Percentiles rank a stretch among this genome's conserved stretches.
These are phyloP conservation scores for Leptinotarsa undecemlineata DNA, from an alignment of 1,140 invertebrate species.

Conservation along the genomic window DNA sequence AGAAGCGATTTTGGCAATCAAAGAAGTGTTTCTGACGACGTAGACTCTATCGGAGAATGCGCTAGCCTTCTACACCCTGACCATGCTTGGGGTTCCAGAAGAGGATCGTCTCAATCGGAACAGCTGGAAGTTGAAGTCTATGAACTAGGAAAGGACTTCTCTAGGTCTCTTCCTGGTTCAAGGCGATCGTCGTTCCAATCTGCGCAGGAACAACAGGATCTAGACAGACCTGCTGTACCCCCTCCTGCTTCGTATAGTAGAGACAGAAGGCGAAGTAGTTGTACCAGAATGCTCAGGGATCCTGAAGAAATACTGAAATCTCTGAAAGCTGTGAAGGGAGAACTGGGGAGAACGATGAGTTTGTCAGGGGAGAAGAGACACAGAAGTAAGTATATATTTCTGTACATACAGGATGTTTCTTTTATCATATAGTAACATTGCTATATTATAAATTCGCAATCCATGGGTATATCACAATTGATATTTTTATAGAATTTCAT, in stretches of 20 bases:
- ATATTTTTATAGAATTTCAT: too few relatives aligned
- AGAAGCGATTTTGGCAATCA: conserved; percentile 68
- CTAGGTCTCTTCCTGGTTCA: conserved; percentile 79
- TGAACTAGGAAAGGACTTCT: conserved; percentile 82
- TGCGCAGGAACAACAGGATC: conserved; percentile 61
- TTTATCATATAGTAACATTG: too few relatives aligned
- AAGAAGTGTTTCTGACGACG: conserved; percentile 72
- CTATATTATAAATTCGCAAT: too few relatives aligned
- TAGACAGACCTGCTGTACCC: conserved; percentile 55
- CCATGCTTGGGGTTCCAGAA: conserved; percentile 78
- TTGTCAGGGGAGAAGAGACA: conserved; percentile 65
- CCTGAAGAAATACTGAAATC: conserved; percentile 80
- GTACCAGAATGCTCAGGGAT: conserved; percentile 70
- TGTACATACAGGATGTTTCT: background rate
- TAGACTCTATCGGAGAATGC: conserved; percentile 71
- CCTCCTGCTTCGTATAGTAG: conserved; percentile 63
- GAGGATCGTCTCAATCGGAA: conserved; percentile 83
- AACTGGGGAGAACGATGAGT: conserved; percentile 78
- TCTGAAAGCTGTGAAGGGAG: conserved; percentile 77
- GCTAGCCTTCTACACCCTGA: conserved; percentile 79
- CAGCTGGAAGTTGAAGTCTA: conserved; percentile 83
- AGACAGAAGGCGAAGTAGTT: conserved; percentile 76
- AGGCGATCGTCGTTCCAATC: conserved; percentile 79
- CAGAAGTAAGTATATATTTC: conserved; percentile 64
- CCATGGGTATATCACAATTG: too few relatives aligned